Evolutionary conservation across 2,113 vertebrate species (phyloP).

Genomic region (Poecile atricapillus): DNA sequence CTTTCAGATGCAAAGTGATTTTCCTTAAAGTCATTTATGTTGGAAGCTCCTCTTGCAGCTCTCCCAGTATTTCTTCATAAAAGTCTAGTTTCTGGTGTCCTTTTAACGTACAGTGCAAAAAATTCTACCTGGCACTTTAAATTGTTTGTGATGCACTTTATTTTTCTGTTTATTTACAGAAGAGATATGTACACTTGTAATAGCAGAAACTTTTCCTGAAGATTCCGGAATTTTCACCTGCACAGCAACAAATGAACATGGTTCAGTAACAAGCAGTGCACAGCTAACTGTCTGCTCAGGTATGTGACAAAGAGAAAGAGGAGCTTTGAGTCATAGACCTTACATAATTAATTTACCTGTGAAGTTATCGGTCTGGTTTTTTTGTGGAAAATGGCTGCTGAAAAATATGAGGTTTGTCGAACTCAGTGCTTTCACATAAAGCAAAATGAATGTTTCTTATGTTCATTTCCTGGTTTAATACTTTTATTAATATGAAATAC

Average conservation of each 20-base stretch:
- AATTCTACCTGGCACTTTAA: not conserved
- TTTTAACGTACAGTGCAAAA: not conserved
- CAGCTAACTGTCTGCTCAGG: conserved; percentile 85
- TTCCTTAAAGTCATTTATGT: not conserved
- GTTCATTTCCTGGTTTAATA: not conserved
- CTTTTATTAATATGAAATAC: not conserved
- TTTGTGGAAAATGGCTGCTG: not conserved
- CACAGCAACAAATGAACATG: conserved; percentile 83
- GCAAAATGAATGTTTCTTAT: not conserved
- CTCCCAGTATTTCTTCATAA: not conserved
- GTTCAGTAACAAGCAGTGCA: conserved; percentile 84
- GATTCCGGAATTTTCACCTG: conserved; percentile 91
- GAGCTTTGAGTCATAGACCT: not conserved
- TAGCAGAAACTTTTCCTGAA: conserved; percentile 95
- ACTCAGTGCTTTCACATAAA: not conserved
- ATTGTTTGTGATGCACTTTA: not conserved
- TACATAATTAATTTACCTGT: not conserved
- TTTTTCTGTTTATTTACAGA: conserved; percentile 74
- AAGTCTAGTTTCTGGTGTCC: not conserved
- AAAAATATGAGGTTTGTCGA: not conserved
- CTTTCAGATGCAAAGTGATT: not conserved
- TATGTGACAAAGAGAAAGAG: conserved; percentile 17
- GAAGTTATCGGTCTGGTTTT: not conserved
- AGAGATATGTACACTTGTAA: conserved; percentile 97
- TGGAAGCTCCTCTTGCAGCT: not conserved